Conservation (phyloP, 2,113 vertebrate genomes). For the Leptobrachium ailaonicum region DNA sequence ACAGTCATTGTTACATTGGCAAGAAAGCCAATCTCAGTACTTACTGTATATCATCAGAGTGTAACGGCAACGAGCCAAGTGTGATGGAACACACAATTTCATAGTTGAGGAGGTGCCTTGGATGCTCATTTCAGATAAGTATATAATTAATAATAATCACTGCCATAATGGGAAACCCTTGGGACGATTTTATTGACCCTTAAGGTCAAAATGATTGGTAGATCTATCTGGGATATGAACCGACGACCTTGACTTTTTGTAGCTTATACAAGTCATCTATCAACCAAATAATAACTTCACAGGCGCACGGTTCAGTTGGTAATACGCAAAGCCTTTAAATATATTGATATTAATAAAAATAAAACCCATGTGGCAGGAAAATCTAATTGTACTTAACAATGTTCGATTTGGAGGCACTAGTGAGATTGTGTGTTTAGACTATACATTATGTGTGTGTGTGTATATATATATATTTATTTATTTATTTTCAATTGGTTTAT, state of each 20-base stretch:
- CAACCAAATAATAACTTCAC: neutral
- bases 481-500: no score
- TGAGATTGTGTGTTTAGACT: no score
- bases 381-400: neutral
- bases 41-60: constrained; percentile 21
- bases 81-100: constrained; percentile 22
- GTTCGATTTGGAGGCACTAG: neutral
- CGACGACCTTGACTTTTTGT: constrained; percentile 16
- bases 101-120: constrained; percentile 5
- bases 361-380: neutral
- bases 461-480: no score
- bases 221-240: constrained; percentile 1
- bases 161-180: neutral
- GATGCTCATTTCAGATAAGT: constrained; percentile 29
- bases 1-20: constrained; percentile 30
- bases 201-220: constrained; percentile 9
- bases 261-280: constrained; percentile 2
- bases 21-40: constrained; percentile 21
- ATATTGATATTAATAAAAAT: neutral
- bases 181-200: constrained; percentile 11
- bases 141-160: constrained; percentile 36
- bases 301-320: neutral
- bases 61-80: constrained; percentile 13
- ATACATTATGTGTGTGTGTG: no score
- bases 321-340: neutral